Evolutionary conservation across 2,888 invertebrate species (phyloP).

Genomic region (Gandaritis pyraliata): DNA sequence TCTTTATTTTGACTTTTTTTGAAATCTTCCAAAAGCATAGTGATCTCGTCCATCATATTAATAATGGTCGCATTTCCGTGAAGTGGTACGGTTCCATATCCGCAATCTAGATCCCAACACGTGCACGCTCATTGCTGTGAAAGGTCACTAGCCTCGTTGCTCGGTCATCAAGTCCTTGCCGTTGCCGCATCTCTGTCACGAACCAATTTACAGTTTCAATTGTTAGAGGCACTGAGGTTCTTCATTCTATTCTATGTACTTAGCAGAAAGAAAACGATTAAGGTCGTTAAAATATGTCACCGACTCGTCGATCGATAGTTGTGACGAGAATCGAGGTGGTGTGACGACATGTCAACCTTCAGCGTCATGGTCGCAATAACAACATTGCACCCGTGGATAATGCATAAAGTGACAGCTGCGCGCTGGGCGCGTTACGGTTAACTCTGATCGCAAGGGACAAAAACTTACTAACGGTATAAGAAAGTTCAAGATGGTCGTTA

Average conservation of each 20-base stretch:
- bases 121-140: constrained; percentile 62
- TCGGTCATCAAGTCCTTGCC: constrained; percentile 73
- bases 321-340: constrained; percentile 45
- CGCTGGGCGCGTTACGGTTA: constrained; percentile 50
- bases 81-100: constrained; percentile 27
- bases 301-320: constrained; percentile 56
- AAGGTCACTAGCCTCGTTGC: constrained; percentile 74
- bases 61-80: constrained; percentile 20
- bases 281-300: constrained; percentile 55
- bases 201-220: constrained; percentile 76
- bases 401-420: constrained; percentile 65
- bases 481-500: constrained; percentile 48
- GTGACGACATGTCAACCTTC: constrained; percentile 51
- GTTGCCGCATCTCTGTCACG: constrained; percentile 66
- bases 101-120: constrained; percentile 60
- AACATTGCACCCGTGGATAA: constrained; percentile 61
- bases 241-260: constrained; percentile 46
- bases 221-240: constrained; percentile 56
- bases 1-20: no score
- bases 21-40: neutral
- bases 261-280: constrained; percentile 62
- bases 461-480: constrained; percentile 65
- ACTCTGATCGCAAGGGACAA: constrained; percentile 50
- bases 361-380: constrained; percentile 47
- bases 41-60: constrained; percentile 6